Conservation (phyloP, 92 coral and sea anemone species). For the Palythoa grandis region DNA sequence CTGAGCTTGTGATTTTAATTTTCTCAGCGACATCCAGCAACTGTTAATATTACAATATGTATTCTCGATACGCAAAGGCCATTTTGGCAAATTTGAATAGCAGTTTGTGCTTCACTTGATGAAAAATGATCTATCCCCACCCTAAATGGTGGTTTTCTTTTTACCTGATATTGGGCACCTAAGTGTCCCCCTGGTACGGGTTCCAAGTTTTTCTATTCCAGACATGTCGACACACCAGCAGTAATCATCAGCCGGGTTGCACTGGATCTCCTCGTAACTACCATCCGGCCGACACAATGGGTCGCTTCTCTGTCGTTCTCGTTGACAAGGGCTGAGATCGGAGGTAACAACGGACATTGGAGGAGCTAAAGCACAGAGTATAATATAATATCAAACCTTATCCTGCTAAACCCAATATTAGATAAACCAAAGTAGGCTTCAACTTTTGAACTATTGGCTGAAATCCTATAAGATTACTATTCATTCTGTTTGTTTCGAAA, state of each 20-base stretch:
- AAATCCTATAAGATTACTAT: no score
- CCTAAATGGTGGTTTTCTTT: not conserved
- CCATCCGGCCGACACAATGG: constrained; percentile 77
- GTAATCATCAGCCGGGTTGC: constrained; percentile 65
- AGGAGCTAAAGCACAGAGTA: constrained; percentile 11
- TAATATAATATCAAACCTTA: not conserved
- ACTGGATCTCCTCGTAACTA: constrained; percentile 76
- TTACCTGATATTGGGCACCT: constrained; percentile 42
- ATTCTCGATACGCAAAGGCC: no score
- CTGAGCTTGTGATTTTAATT: no score
- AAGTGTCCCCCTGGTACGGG: constrained; percentile 67
- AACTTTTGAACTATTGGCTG: no score
- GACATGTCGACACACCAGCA: constrained; percentile 92
- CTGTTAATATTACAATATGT: no score
- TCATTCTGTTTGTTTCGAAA: no score
- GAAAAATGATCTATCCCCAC: no score
- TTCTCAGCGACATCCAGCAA: no score
- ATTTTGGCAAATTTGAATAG: no score
- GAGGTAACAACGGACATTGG: not conserved
- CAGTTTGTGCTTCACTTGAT: no score
- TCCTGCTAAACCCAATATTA: no score
- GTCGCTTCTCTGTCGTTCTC: constrained; percentile 27
- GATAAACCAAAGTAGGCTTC: no score
- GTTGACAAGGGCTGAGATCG: constrained; percentile 33
- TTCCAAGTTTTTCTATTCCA: constrained; percentile 65